phyloP scores from a whole-genome alignment of 2,113 vertebrate species.

The Larimichthys crocea region DNA sequence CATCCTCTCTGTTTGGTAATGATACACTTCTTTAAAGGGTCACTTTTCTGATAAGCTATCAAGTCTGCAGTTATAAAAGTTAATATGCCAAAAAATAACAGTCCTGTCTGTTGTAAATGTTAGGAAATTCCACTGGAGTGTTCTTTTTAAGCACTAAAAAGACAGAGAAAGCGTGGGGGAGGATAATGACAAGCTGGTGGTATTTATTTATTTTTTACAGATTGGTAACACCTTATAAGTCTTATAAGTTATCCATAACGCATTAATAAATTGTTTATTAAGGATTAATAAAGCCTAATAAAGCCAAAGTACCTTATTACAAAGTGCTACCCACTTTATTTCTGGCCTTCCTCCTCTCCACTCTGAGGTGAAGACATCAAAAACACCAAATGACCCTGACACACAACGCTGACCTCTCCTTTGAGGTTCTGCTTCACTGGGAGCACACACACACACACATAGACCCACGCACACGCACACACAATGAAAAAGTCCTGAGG shows the following conservation, averaged over 20 bases:
- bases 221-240: too few species aligned
- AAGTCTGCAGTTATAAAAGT: background rate
- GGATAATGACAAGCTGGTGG: background rate
- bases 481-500: background rate
- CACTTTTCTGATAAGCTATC: background rate
- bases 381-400: slow-evolving; percentile 50
- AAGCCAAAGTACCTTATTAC: background rate
- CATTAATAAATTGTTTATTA: background rate
- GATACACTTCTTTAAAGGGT: too few species aligned
- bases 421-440: slow-evolving; percentile 34
- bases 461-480: slow-evolving; percentile 14
- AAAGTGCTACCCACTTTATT: background rate
- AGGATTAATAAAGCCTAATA: background rate
- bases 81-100: too few species aligned
- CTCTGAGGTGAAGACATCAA: slow-evolving; percentile 51
- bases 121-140: background rate
- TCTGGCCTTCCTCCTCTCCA: slow-evolving; percentile 12
- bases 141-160: background rate
- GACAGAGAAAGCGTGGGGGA: background rate
- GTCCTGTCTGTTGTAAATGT: background rate
- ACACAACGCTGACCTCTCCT: slow-evolving; percentile 21
- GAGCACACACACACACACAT: slow-evolving; percentile 17
- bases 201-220: background rate
- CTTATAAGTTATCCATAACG: background rate
- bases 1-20: too few species aligned